Conservation (phyloP, 1,140 invertebrate genomes). For the Nephila pilipes region DNA sequence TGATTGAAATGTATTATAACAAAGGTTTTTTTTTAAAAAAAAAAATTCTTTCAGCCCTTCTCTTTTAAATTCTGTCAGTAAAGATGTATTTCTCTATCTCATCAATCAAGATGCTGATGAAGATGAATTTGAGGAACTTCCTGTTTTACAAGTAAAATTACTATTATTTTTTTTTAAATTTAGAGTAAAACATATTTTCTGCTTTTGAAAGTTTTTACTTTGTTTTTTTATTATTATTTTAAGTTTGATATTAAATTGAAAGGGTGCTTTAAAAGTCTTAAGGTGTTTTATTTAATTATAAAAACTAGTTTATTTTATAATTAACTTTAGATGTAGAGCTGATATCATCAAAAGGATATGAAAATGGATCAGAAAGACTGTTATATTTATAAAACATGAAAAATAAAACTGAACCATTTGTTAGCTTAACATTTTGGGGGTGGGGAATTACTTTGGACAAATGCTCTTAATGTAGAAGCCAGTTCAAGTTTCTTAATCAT, state of each 20-base stretch:
- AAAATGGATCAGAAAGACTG: neutral
- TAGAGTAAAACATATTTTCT: neutral
- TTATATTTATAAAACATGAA: neutral
- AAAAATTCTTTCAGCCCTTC: neutral
- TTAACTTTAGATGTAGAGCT: neutral
- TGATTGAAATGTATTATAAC: neutral
- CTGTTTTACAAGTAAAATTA: conserved; percentile 50
- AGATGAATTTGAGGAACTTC: conserved; percentile 60
- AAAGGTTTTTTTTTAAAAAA: too few relatives aligned
- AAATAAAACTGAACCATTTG: neutral
- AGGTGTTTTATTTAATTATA: neutral
- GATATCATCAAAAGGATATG: neutral
- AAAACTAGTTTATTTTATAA: neutral
- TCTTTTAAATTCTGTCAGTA: neutral
- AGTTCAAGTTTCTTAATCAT: too few relatives aligned
- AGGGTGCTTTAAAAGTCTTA: neutral
- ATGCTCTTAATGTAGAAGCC: too few relatives aligned
- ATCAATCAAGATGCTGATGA: conserved; percentile 66
- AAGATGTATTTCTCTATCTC: conserved; percentile 63
- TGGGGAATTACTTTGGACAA: too few relatives aligned
- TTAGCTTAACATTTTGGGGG: neutral
- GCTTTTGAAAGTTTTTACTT: neutral
- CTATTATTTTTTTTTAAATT: neutral
- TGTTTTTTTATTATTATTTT: neutral
- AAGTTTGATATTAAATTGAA: neutral